Conservation (phyloP, 2,113 vertebrate genomes). For the Poecile atricapillus region DNA sequence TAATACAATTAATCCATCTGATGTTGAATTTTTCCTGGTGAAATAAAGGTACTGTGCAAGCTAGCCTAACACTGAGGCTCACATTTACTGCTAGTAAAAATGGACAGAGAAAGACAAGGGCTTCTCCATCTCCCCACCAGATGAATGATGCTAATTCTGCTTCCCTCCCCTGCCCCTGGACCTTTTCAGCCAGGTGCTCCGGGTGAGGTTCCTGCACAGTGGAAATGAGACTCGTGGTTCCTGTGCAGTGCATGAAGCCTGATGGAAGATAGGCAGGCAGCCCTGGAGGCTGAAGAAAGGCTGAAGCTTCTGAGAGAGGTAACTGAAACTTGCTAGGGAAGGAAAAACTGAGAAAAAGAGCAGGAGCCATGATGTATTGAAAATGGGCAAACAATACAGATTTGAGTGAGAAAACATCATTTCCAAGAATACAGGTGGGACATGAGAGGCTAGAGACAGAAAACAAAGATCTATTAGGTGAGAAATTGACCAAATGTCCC, state of each 20-base stretch:
- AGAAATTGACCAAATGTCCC: not conserved
- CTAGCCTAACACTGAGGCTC: not conserved
- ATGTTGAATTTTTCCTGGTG: not conserved
- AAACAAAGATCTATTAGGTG: not conserved
- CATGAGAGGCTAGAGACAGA: not conserved
- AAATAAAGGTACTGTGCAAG: not conserved
- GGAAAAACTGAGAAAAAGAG: not conserved
- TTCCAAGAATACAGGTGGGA: not conserved
- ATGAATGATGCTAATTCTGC: accelerated
- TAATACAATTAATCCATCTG: not conserved
- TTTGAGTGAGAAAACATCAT: not conserved
- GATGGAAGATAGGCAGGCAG: not conserved
- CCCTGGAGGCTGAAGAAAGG: not conserved
- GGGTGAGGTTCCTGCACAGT: not conserved
- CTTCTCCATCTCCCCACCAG: not conserved
- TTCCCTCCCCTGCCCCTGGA: not conserved
- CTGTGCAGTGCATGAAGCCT: not conserved
- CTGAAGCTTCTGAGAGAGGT: not conserved
- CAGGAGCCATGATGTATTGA: not conserved
- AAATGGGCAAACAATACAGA: not conserved
- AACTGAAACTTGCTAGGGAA: not conserved
- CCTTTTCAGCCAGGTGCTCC: not conserved
- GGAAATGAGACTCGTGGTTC: accelerated
- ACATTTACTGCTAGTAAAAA: not conserved
- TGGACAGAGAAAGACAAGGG: not conserved